These are phyloP conservation scores for Gymnobelideus leadbeateri DNA, from an alignment of 2,113 vertebrate genomes.

Conservation along the genomic window DNA sequence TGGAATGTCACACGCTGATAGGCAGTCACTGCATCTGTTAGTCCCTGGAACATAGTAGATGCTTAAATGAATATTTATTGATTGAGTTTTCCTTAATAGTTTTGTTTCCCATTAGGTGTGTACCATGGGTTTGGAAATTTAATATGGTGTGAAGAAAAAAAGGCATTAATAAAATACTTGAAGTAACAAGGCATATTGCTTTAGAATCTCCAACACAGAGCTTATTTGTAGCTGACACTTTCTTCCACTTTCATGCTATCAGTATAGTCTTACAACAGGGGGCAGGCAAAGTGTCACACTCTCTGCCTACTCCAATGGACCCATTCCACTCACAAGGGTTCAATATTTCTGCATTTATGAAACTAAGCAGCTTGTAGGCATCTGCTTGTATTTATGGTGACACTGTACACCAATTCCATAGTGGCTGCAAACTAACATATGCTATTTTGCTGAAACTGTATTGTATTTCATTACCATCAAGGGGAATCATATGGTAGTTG, in stretches of 20 bases:
- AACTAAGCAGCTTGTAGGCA: conserved; percentile 68
- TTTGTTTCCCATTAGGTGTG: neutral
- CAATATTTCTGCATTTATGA: conserved; percentile 76
- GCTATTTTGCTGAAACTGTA: conserved; percentile 78
- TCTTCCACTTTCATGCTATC: conserved; percentile 14
- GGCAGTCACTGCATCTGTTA: neutral
- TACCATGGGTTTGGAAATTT: neutral
- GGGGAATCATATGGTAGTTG: conserved; percentile 71
- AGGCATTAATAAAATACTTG: neutral
- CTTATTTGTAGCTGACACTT: neutral
- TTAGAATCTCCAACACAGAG: neutral
- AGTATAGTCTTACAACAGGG: neutral
- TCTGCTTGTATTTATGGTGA: conserved; percentile 74
- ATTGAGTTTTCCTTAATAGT: neutral
- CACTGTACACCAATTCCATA: conserved; percentile 60
- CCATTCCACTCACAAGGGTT: conserved; percentile 48
- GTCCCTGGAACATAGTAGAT: neutral
- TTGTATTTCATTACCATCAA: conserved; percentile 79
- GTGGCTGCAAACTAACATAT: conserved; percentile 75
- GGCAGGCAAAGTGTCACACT: neutral
- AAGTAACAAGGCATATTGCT: neutral
- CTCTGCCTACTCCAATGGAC: conserved; percentile 39
- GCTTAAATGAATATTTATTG: neutral
- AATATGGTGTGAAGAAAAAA: neutral
- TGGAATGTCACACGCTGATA: neutral